Percentiles rank a stretch among this genome's conserved stretches.
phyloP scores from a whole-genome alignment of 2,888 invertebrate species.

The Actias luna region DNA sequence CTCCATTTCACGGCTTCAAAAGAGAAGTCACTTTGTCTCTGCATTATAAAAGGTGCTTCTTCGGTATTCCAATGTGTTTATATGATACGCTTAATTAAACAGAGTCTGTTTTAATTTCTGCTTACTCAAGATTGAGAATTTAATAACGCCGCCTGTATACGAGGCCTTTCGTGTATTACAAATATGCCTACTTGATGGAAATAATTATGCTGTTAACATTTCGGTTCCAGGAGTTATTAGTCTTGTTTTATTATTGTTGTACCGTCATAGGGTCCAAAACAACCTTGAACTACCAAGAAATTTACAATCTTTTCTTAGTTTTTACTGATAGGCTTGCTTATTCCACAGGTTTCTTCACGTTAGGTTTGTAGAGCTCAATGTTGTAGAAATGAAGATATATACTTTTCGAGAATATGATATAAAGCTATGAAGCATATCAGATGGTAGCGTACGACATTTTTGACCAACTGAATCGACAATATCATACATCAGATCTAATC shows the following conservation, averaged over 20 bases:
- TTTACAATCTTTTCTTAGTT: no score
- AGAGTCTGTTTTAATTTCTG: constrained; percentile 29
- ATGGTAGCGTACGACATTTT: no score
- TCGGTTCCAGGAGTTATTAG: neutral
- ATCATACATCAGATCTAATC: no score
- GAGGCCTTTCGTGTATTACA: neutral
- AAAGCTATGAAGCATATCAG: no score
- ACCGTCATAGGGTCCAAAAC: no score
- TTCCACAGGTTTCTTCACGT: no score
- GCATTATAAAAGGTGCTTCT: constrained; percentile 35
- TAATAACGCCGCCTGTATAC: neutral
- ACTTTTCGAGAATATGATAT: no score
- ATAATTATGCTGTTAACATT: neutral
- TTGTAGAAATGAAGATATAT: no score
- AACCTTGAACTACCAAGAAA: no score
- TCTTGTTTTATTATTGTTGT: neutral
- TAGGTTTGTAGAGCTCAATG: no score
- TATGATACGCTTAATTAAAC: constrained; percentile 44
- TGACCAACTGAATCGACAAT: no score
- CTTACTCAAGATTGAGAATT: constrained; percentile 9
- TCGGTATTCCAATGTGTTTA: constrained; percentile 25
- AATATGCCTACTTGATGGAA: neutral
- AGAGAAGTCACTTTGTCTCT: constrained; percentile 47
- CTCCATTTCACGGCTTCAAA: constrained; percentile 49
- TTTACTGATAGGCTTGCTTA: no score